Evolutionary conservation across 2,113 vertebrate genomes (phyloP).

Genomic region (Etheostoma spectabile): DNA sequence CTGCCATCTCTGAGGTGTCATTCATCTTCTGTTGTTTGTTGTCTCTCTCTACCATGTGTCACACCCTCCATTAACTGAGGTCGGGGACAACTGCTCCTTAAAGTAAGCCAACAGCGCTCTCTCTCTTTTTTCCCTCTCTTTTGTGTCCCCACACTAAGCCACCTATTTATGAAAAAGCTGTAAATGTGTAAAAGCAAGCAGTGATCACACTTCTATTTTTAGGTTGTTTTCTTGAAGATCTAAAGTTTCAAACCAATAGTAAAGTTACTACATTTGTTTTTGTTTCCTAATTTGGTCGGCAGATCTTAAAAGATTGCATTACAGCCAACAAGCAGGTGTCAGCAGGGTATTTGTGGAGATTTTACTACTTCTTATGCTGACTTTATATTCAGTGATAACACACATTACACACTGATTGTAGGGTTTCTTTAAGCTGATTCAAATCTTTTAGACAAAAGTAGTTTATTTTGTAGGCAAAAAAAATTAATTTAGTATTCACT

Average conservation of each 20-base stretch:
- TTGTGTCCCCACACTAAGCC: background rate
- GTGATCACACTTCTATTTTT: background rate
- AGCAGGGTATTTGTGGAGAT: no score
- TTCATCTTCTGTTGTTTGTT: conserved; percentile 29
- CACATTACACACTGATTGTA: background rate
- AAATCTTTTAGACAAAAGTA: background rate
- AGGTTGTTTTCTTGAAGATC: background rate
- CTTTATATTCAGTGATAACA: background rate
- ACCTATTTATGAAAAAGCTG: background rate
- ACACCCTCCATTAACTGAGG: conserved; percentile 7
- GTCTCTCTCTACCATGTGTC: conserved; percentile 18
- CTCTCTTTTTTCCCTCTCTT: background rate
- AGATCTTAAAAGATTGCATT: background rate
- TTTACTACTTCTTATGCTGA: no score
- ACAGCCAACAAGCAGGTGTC: background rate
- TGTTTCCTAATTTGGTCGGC: background rate
- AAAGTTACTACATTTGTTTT: background rate
- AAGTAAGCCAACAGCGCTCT: conserved; percentile 2
- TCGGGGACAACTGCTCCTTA: conserved; percentile 19
- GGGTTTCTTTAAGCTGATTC: background rate
- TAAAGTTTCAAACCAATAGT: background rate
- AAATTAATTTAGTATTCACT: background rate
- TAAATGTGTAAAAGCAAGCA: background rate
- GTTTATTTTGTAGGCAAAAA: background rate
- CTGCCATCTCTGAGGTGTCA: conserved; percentile 40